Conservation (phyloP, 1,140 invertebrate genomes). For the Drosophila bifasciata region DNA sequence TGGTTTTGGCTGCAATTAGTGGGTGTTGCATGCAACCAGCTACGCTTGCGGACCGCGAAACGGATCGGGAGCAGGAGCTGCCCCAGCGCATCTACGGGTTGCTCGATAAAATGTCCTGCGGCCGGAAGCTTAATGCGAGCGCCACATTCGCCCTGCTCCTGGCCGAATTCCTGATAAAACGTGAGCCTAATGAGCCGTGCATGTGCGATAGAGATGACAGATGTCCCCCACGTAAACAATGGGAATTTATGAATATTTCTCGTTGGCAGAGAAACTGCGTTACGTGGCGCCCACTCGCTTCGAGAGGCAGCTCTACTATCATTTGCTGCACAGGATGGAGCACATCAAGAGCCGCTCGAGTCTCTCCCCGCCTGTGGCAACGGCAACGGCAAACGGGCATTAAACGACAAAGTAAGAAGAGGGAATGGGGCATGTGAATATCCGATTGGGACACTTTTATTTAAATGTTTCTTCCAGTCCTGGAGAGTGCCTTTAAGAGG, state of each 20-base stretch:
- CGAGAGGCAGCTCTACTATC: constrained; percentile 67
- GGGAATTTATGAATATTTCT: constrained; percentile 40
- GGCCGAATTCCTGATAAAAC: constrained; percentile 74
- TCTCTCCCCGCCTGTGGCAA: neutral
- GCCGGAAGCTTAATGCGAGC: constrained; percentile 48
- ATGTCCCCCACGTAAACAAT: constrained; percentile 27
- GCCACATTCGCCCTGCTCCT: constrained; percentile 64
- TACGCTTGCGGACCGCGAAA: neutral
- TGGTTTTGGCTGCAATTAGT: constrained; percentile 39
- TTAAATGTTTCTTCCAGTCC: constrained; percentile 40
- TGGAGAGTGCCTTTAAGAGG: constrained; percentile 57
- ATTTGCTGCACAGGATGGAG: constrained; percentile 63
- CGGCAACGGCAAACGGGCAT: constrained; percentile 2
- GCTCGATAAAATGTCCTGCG: constrained; percentile 52
- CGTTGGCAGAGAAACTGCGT: constrained; percentile 69
- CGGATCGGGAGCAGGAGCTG: constrained; percentile 42
- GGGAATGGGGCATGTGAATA: no score
- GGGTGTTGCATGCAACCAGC: constrained; percentile 13
- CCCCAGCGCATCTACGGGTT: constrained; percentile 55
- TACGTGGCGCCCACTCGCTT: constrained; percentile 64
- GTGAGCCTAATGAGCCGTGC: constrained; percentile 64
- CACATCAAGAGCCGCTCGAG: constrained; percentile 25
- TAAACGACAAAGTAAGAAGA: constrained; percentile 41
- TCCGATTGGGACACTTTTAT: neutral
- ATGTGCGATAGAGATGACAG: constrained; percentile 47